These are phyloP conservation scores for Echinarachnius parma DNA, from an alignment of 53 echinoderm and acorn worm species.

Conservation along the genomic window DNA sequence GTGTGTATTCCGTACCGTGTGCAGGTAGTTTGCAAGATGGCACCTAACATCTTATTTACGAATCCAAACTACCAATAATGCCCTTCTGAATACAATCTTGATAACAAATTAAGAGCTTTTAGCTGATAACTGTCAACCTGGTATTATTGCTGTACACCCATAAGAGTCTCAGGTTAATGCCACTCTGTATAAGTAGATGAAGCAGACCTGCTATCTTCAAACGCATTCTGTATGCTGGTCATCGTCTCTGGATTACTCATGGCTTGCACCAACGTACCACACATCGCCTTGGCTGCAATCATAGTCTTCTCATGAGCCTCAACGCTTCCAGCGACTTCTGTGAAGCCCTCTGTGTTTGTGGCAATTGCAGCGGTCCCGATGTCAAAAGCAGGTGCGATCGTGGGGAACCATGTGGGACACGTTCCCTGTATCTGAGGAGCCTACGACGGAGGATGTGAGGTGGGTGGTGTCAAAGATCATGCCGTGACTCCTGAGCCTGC, in stretches of 20 bases:
- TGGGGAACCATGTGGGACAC: conserved; percentile 78
- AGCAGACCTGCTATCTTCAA: conserved; percentile 33
- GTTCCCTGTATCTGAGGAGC: conserved; percentile 75
- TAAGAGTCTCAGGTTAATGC: too few species aligned
- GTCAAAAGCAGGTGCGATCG: conserved; percentile 63
- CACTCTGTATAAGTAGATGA: too few species aligned
- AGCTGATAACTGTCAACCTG: too few species aligned
- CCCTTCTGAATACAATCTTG: too few species aligned
- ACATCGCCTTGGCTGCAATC: conserved; percentile 60
- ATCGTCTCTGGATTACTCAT: conserved; percentile 42
- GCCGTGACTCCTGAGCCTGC: conserved; percentile 62
- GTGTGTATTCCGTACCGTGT: too few species aligned
- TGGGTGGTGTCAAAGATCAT: conserved; percentile 38
- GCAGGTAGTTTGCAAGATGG: too few species aligned
- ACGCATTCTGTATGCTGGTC: conserved; percentile 53
- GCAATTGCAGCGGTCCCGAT: conserved; percentile 47
- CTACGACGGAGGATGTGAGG: conserved; percentile 48
- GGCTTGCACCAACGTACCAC: conserved; percentile 58
- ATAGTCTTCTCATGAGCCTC: conserved; percentile 55
- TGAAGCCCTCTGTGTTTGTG: conserved; percentile 59
- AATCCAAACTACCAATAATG: too few species aligned
- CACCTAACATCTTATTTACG: too few species aligned
- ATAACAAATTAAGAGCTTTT: too few species aligned
- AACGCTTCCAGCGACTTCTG: conserved; percentile 58
- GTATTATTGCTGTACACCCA: too few species aligned